These are phyloP conservation scores for Pheosia tremula DNA, from an alignment of 2,888 invertebrate genomes.

Conservation along the genomic window DNA sequence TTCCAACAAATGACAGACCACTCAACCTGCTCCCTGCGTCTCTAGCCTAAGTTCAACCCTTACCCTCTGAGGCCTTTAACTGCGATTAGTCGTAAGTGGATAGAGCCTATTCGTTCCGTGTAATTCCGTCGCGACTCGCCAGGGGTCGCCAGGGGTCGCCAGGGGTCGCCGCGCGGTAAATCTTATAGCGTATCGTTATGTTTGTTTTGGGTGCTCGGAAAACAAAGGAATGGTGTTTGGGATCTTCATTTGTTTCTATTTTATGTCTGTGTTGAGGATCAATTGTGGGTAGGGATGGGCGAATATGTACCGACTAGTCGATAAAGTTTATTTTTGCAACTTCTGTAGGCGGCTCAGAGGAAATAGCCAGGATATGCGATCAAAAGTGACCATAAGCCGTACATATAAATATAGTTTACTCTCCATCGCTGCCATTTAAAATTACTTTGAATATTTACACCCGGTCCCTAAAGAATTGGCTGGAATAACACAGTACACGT, in stretches of 20 bases:
- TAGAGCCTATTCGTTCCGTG: conserved; percentile 2
- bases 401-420: too few species aligned
- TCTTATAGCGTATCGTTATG: background rate
- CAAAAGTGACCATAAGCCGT: too few species aligned
- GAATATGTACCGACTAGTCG: too few species aligned
- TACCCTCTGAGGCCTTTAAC: conserved; percentile 1
- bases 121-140: conserved; percentile 2
- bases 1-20: background rate
- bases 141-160: conserved; percentile 5
- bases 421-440: too few species aligned
- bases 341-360: too few species aligned
- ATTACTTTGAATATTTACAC: too few species aligned
- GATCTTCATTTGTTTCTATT: background rate
- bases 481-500: too few species aligned
- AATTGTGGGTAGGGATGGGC: too few species aligned
- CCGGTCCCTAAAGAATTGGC: too few species aligned
- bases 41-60: background rate
- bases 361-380: too few species aligned
- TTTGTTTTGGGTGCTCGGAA: background rate
- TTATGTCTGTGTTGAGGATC: background rate
- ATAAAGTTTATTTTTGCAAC: too few species aligned
- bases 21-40: background rate
- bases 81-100: conserved; percentile 7
- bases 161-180: conserved; percentile 7
- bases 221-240: conserved; percentile 3